These are phyloP conservation scores for Muscicapa comitata DNA, from an alignment of 2,797 vertebrate species.

Conservation along the genomic window DNA sequence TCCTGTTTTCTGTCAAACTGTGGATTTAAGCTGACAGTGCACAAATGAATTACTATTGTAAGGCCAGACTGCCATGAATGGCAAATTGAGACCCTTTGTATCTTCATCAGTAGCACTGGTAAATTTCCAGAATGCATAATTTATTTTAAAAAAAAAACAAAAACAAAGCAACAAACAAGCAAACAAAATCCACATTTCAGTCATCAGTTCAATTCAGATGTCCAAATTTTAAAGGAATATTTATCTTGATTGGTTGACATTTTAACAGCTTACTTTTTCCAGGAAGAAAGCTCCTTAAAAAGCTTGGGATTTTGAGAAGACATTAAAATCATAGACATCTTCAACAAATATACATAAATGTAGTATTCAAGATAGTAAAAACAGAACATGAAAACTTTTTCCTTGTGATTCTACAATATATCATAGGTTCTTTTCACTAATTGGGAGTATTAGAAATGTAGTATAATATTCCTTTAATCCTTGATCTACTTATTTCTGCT, in stretches of 20 bases:
- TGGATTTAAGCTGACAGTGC: neutral
- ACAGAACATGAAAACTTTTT: neutral
- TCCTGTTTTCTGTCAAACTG: neutral
- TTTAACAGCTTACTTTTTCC: neutral
- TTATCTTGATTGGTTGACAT: neutral
- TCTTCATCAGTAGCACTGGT: neutral
- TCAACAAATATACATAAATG: neutral
- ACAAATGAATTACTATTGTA: neutral
- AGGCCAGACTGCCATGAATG: neutral
- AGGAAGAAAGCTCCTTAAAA: neutral
- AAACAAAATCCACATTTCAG: neutral
- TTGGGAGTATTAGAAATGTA: neutral
- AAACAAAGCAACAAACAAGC: too few species aligned
- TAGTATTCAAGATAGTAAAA: neutral
- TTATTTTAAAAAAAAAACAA: neutral
- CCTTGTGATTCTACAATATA: neutral
- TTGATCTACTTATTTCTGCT: conserved; percentile 9
- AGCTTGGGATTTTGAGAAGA: neutral
- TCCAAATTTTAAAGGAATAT: neutral
- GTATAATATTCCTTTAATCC: conserved; percentile 29
- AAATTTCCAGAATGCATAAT: neutral
- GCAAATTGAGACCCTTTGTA: neutral
- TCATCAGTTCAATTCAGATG: neutral
- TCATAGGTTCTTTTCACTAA: neutral
- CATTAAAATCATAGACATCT: neutral